Conservation (phyloP, 2,797 vertebrate genomes). For the Gymnopithys bicolor region DNA sequence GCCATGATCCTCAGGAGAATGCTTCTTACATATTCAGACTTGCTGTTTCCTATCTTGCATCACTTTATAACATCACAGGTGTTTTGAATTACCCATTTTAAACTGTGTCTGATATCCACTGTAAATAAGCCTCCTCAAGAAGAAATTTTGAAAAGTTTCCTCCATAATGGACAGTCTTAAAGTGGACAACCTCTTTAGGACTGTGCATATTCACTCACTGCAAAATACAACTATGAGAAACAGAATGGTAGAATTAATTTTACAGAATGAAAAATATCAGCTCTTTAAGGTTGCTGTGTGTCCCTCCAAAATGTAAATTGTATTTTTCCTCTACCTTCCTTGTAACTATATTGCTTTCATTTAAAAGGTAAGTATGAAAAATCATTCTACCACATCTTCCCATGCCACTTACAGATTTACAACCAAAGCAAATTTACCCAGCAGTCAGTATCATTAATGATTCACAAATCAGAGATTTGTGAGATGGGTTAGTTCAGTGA, state of each 20-base stretch:
- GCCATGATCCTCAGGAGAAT: background rate
- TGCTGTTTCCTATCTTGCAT: background rate
- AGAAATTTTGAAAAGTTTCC: background rate
- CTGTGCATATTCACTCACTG: background rate
- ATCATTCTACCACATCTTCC: constrained; percentile 66
- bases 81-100: background rate
- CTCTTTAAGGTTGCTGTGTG: background rate
- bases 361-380: constrained; percentile 62
- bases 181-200: background rate
- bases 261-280: background rate
- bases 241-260: background rate
- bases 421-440: constrained; percentile 63
- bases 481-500: constrained; percentile 61
- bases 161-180: background rate
- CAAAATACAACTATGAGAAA: background rate
- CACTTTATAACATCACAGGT: background rate
- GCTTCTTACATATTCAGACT: background rate
- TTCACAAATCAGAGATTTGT: constrained; percentile 51
- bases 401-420: constrained; percentile 67
- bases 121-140: background rate
- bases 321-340: background rate
- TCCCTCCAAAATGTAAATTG: background rate
- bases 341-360: constrained; percentile 14
- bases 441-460: constrained; percentile 67
- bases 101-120: background rate